Percentiles rank a stretch among this genome's conserved stretches.
Evolutionary conservation across 2,888 invertebrate species (phyloP).

Genomic region (Plusia festucae): DNA sequence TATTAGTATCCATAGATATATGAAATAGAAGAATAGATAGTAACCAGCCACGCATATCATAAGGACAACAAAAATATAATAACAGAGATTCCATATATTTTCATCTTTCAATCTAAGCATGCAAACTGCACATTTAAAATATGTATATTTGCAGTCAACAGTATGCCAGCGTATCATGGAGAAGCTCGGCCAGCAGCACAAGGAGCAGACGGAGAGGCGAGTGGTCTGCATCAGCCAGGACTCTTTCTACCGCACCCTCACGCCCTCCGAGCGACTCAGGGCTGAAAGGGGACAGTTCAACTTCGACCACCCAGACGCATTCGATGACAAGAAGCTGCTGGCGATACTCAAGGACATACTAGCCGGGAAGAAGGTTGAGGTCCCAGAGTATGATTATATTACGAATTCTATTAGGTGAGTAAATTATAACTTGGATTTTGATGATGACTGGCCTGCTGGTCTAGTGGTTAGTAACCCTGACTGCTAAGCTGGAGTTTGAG

Average conservation of each 20-base stretch:
- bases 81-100: too few relatives aligned
- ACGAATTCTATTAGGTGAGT: constrained; percentile 95
- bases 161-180: constrained; percentile 99
- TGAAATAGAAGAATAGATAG: too few relatives aligned
- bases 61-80: not conserved
- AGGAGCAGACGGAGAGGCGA: constrained; percentile 95
- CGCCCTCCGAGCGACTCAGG: constrained; percentile 93
- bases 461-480: too few relatives aligned
- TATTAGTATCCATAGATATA: too few relatives aligned
- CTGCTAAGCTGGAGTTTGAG: too few relatives aligned
- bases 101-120: too few relatives aligned
- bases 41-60: too few relatives aligned
- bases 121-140: not conserved
- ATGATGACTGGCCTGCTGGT: too few relatives aligned
- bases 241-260: constrained; percentile 97
- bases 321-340: constrained; percentile 96
- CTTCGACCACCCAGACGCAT: constrained; percentile 99
- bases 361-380: constrained; percentile 95
- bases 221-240: constrained; percentile 99
- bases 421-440: not conserved
- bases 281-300: constrained; percentile 98
- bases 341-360: constrained; percentile 95
- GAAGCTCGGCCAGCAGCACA: constrained; percentile 97
- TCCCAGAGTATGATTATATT: constrained; percentile 98
- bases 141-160: constrained; percentile 92